phyloP scores from a whole-genome alignment of 2,113 vertebrate genomes.

The Cebidichthys violaceus region DNA sequence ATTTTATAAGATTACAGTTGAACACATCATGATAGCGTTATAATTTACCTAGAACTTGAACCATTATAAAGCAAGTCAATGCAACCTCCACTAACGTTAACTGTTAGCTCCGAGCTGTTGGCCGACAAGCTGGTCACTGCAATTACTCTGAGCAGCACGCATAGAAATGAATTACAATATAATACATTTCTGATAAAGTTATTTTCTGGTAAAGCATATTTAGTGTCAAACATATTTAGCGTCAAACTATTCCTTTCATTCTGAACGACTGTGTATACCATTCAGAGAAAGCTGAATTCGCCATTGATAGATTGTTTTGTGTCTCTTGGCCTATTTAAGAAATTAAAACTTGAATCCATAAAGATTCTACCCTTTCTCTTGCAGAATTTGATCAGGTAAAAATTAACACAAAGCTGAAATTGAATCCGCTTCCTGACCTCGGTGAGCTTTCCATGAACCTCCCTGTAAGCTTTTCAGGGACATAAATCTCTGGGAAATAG shows the following conservation, averaged over 20 bases:
- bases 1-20: not conserved
- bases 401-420: slow-evolving; percentile 62
- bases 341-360: slow-evolving; percentile 12
- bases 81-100: too few relatives aligned
- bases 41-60: not conserved
- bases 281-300: not conserved
- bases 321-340: not conserved
- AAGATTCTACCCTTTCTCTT: slow-evolving; percentile 14
- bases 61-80: not conserved
- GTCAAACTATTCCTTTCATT: not conserved
- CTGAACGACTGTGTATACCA: not conserved
- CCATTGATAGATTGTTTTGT: not conserved
- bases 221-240: not conserved
- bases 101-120: too few relatives aligned
- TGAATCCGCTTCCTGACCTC: slow-evolving; percentile 61
- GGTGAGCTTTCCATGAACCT: slow-evolving; percentile 65
- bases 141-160: too few relatives aligned
- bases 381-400: slow-evolving; percentile 36
- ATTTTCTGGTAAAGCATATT: too few relatives aligned
- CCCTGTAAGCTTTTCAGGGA: slow-evolving; percentile 60
- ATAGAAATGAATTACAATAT: too few relatives aligned
- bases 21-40: not conserved
- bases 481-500: slow-evolving; percentile 77
- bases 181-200: too few relatives aligned
- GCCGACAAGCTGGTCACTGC: too few relatives aligned